Base-by-base conservation (phyloP, 64 coral and sea anemone species). In the Cladopsammia gracilis region DNA sequence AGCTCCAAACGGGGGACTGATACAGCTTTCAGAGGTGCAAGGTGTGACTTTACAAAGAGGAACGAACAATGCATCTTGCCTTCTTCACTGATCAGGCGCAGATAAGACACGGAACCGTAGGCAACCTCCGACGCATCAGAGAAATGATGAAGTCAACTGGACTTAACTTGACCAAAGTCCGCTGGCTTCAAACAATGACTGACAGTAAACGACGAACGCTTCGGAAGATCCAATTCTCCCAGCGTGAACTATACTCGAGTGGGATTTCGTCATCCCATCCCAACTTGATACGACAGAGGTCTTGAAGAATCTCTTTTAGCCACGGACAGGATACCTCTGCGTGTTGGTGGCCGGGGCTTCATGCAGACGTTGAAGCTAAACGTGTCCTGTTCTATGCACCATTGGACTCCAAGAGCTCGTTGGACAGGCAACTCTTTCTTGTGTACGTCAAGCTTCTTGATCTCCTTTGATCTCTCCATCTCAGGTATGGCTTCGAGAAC, bases 1-100 rank as follows among this genome's bases (percentile, higher is more conserved):
- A 92, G 75, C 84, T 92, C 90, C 64, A 93, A 66, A 77, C 83
- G 72, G 57, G 83, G 91, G 77, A 93, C 76, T 42, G 90, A 76
- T 64, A 73, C 50, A 56, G 90, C 26, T 76, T 93, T 93, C 47
- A 93, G 26, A 25, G 90, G 90, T 14, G 90, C 90, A 57, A 93
- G 56, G 47, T 82, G 52, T 51, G 90, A 93, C 48, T 82, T 92
- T 64, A 65, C 60, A 79, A 86, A 75, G 20, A 92, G 90, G 90
- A 93, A 93, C 23, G 82, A 93, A 93, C 90, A 86, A 75, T 93
- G 81, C 16, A 42, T 3, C 42, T 49, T 86, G 47, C 90, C 81
- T 51, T 93, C 69, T 12, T 86, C 44, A 86, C 77, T 64, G 65
- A 93, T 58, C 71, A 93, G 76, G 58, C 90, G 70, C 25, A 93